Evolutionary conservation across 2,797 vertebrate species (phyloP), one percentile per base, ranked within the genome.

Genomic region (Emydoidea blandingii): DNA sequence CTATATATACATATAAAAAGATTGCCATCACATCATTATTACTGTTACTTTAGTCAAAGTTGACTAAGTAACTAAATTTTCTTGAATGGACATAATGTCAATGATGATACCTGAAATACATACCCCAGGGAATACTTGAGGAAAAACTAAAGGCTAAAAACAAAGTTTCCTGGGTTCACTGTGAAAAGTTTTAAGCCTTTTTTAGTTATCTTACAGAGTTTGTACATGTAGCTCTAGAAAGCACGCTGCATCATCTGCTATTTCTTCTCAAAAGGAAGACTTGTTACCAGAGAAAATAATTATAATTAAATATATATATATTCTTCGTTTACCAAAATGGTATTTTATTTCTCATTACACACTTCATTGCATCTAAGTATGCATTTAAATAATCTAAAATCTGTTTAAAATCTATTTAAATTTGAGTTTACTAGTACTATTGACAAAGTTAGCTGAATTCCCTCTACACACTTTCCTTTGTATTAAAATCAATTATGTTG

Each of bases 1-100:
- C 81, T 92, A 95, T 92, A 97, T 96, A 97, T 92, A 93, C 97
- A 98, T 98, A 97, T 97, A 97, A 97, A 97, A 98, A 97, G 98
- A 98, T 98, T 98, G 98, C 98, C 98, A 98, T 98, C 98, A 98
- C 98, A 98, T 98, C 98, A 98, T 98, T 86, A 31, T 92, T 97
- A 97, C 89, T 96, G 97, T 90, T 96, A 95, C 95, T 98, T 93
- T 72, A 93, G 96, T 97, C 97, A 97, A 97, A 96, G 97, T 85
- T 95, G 97, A 97, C 97, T 95, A 96, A 97, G 92, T 94, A 97
- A 96, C 41, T 74, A 90, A 87, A 95, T 97, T 97, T 84, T 93
- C 97, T 97, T 93, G 92, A 97, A 96, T 86, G 93, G 95, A 97
- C 95, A 97, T 97, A 95, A 94, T 97, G 93, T 97, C 91, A 90